These are phyloP conservation scores for Poeciliopsis presidionis DNA, from an alignment of 2,797 vertebrate species.

Conservation along the genomic window DNA sequence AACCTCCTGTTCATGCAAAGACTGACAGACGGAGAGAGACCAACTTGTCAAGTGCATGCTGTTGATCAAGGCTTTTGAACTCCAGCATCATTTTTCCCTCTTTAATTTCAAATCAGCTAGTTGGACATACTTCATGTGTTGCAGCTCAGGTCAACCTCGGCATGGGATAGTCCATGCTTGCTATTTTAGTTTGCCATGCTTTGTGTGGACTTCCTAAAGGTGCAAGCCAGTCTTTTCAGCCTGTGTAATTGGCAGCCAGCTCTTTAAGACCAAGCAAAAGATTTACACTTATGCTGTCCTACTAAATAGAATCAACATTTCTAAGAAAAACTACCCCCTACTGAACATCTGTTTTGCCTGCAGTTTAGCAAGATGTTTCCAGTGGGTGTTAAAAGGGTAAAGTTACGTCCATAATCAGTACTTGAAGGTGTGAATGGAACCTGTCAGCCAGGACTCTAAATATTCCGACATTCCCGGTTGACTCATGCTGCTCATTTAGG, in stretches of 20 bases:
- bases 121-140: background rate
- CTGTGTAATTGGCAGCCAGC: background rate
- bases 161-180: background rate
- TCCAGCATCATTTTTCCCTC: background rate
- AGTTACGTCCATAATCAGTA: background rate
- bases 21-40: background rate
- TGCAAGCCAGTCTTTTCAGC: no score
- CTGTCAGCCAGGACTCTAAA: background rate
- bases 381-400: background rate
- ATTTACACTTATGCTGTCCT: background rate
- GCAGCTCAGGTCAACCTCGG: background rate
- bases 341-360: background rate
- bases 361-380: background rate
- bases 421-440: background rate
- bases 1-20: background rate
- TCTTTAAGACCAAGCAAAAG: background rate
- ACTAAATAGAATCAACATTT: background rate
- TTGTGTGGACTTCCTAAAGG: background rate
- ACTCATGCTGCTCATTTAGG: background rate
- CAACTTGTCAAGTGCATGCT: background rate
- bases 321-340: background rate
- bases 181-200: background rate
- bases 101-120: background rate
- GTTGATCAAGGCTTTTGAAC: background rate
- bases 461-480: background rate